These are phyloP conservation scores for Merodon equestris DNA, from an alignment of 2,888 invertebrate species.

Conservation along the genomic window DNA sequence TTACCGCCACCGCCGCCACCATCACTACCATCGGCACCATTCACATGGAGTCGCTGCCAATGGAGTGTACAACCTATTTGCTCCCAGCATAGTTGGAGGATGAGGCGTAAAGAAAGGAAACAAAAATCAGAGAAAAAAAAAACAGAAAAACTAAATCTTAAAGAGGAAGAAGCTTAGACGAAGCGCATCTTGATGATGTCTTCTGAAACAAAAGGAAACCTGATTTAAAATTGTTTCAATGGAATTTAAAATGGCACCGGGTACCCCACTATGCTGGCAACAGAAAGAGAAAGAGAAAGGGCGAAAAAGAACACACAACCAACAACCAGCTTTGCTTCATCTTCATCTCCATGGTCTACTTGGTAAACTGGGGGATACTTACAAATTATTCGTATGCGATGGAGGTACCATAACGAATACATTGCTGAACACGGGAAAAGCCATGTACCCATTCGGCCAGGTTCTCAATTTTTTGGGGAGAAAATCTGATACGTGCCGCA, in stretches of 20 bases:
- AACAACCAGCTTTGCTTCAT: slow-evolving; percentile 17
- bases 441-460: too few species aligned
- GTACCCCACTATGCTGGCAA: slow-evolving; percentile 37
- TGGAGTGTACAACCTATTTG: slow-evolving; percentile 36
- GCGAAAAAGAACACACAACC: background rate
- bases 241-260: slow-evolving; percentile 71
- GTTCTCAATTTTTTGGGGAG: slow-evolving; percentile 9
- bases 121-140: slow-evolving; percentile 17
- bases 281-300: slow-evolving; percentile 42
- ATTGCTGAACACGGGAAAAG: slow-evolving; percentile 12
- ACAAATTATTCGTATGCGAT: slow-evolving; percentile 23
- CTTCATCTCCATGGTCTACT: slow-evolving; percentile 26
- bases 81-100: slow-evolving; percentile 7
- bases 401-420: slow-evolving; percentile 27
- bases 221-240: slow-evolving; percentile 70
- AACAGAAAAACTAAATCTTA: slow-evolving; percentile 30
- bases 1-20: slow-evolving; percentile 26
- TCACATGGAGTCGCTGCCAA: too few species aligned
- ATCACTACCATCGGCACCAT: too few species aligned
- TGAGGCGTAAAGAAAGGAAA: slow-evolving; percentile 54
- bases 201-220: slow-evolving; percentile 69
- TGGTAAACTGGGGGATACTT: background rate
- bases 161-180: slow-evolving; percentile 65
- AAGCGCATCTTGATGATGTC: slow-evolving; percentile 67
- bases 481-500: slow-evolving; percentile 32